A percentile compares a stretch with the other conserved stretches of the same genome.
phyloP scores from a whole-genome alignment of 2,113 vertebrate species.

The Burhinus bistriatus region DNA sequence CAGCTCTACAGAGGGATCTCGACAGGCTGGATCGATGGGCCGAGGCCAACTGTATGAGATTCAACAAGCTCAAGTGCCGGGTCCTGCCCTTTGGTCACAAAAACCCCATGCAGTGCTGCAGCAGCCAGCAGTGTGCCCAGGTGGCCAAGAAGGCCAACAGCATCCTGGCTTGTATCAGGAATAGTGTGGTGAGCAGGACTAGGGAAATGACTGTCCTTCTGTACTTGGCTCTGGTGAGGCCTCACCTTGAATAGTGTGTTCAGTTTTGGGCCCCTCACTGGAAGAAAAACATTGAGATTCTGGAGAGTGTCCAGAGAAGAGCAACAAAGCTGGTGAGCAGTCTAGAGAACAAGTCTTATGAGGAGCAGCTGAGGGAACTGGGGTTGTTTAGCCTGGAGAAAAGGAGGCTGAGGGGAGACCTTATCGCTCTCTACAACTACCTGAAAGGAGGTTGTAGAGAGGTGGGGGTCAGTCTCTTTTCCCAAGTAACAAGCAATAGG shows the following conservation, averaged over 20 bases:
- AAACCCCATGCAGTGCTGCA: background rate
- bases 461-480: background rate
- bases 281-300: background rate
- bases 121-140: background rate
- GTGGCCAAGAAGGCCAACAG: background rate
- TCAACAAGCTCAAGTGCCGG: fast-evolving
- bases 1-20: background rate
- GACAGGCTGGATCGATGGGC: fast-evolving
- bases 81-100: background rate
- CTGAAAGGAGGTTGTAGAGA: background rate
- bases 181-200: background rate
- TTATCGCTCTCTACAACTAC: background rate
- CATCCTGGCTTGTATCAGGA: background rate
- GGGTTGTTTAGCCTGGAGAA: background rate
- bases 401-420: background rate
- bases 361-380: background rate
- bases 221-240: background rate
- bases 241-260: fast-evolving
- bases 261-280: background rate
- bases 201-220: fast-evolving
- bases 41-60: fast-evolving
- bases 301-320: background rate
- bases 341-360: background rate
- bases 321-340: background rate
- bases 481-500: background rate